Evolutionary conservation across 2,113 vertebrate species (phyloP).

Genomic region (Andinoacara biseriatus): DNA sequence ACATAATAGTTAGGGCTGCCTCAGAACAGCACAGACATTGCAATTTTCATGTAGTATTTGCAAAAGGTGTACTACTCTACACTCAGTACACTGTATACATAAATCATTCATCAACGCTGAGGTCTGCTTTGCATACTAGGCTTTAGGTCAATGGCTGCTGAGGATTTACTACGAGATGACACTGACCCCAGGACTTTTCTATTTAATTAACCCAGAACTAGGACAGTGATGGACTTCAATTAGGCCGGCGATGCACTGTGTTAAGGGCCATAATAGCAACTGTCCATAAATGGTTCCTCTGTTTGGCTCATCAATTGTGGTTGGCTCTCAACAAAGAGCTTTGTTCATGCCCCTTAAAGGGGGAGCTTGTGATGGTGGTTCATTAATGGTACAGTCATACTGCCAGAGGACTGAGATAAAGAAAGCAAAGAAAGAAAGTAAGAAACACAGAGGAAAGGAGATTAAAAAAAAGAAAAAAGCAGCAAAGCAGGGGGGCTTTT

Average conservation of each 20-base stretch:
- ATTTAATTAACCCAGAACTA: slow-evolving; percentile 42
- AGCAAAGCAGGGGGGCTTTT: slow-evolving; percentile 28
- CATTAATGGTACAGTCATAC: slow-evolving; percentile 49
- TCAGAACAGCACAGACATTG: not conserved
- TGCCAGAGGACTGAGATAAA: slow-evolving; percentile 29
- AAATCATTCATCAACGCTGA: not conserved
- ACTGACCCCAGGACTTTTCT: not conserved
- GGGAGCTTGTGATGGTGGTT: slow-evolving; percentile 46
- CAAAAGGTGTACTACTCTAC: not conserved
- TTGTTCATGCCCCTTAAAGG: slow-evolving; percentile 53
- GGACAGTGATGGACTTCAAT: slow-evolving; percentile 47
- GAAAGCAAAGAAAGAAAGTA: slow-evolving; percentile 16
- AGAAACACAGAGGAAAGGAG: not conserved
- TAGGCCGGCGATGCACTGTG: slow-evolving; percentile 10
- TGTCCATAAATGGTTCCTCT: slow-evolving; percentile 61
- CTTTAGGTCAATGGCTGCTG: not conserved
- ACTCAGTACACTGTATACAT: not conserved
- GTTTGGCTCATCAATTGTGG: slow-evolving; percentile 47
- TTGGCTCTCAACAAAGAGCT: slow-evolving; percentile 60
- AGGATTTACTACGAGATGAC: slow-evolving; percentile 1
- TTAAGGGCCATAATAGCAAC: slow-evolving; percentile 23
- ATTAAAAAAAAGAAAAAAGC: not conserved
- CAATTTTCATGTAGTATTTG: not conserved
- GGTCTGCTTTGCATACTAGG: not conserved
- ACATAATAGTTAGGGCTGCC: not conserved